phyloP scores from a whole-genome alignment of 2,797 vertebrate species.

The Lacerta viridis region DNA sequence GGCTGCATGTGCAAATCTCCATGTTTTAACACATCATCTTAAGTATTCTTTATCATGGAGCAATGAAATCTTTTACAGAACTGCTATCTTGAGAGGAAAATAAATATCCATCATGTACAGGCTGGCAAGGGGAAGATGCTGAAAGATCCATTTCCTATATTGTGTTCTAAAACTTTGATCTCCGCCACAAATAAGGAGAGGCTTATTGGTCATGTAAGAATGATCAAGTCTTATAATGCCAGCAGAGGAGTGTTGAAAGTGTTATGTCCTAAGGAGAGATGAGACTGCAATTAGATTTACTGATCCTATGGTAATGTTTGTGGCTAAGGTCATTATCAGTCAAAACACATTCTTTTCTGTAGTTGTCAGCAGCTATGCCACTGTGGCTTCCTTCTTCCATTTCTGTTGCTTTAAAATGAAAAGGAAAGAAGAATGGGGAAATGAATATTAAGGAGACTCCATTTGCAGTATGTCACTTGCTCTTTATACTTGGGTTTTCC shows the following conservation, averaged over 20 bases:
- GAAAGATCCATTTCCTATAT: constrained; percentile 22
- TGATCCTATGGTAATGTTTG: constrained; percentile 47
- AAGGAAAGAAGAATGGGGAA: background rate
- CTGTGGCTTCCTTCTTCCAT: constrained; percentile 46
- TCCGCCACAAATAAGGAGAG: background rate
- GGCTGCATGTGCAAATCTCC: background rate
- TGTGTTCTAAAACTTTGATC: constrained; percentile 36
- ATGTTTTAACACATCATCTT: constrained; percentile 41
- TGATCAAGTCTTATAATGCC: constrained; percentile 24
- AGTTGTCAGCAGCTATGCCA: constrained; percentile 52
- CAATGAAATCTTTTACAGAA: constrained; percentile 32
- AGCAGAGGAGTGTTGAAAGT: constrained; percentile 30
- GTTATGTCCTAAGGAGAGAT: constrained; percentile 46
- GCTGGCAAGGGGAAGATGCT: constrained; percentile 13
- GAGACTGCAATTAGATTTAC: constrained; percentile 40
- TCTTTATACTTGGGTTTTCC: constrained; percentile 23
- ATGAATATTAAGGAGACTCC: constrained; percentile 45
- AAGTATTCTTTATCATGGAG: constrained; percentile 21
- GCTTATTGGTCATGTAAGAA: constrained; percentile 22
- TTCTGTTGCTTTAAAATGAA: constrained; percentile 49
- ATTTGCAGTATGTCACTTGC: background rate
- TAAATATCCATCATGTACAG: constrained; percentile 21
- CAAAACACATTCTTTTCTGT: constrained; percentile 38
- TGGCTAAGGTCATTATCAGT: constrained; percentile 47
- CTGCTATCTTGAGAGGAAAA: constrained; percentile 4